Evolutionary conservation across 2,113 vertebrate species (phyloP).

Genomic region (Capreolus pygargus): DNA sequence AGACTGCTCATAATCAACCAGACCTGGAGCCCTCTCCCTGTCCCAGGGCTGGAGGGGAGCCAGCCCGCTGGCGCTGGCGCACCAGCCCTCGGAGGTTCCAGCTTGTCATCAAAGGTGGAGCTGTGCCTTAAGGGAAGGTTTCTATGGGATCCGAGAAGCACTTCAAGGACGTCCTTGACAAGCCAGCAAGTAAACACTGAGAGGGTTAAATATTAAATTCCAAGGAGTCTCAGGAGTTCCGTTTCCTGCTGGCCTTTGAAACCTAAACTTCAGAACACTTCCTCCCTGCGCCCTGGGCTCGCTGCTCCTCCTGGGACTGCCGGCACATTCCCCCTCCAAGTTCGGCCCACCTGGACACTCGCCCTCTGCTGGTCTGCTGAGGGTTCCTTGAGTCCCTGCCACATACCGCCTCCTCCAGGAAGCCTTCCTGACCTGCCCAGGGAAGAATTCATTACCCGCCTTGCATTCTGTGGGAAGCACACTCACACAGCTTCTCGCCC

Average conservation of each 20-base stretch:
- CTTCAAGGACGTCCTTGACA: background rate
- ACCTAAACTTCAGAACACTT: background rate
- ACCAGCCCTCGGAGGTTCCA: too few relatives aligned
- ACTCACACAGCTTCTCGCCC: background rate
- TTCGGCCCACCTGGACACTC: background rate
- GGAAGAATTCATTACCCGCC: background rate
- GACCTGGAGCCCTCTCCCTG: background rate
- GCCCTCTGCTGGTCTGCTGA: background rate
- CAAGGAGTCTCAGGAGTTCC: background rate
- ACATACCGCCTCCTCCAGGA: background rate
- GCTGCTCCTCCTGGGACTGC: rapidly evolving
- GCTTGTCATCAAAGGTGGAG: background rate
- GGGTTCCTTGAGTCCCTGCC: background rate
- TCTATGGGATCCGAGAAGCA: background rate
- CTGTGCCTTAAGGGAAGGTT: background rate
- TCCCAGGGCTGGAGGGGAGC: too few relatives aligned
- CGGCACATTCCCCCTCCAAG: background rate
- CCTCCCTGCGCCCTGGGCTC: background rate
- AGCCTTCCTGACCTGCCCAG: background rate
- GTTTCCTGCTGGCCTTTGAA: background rate
- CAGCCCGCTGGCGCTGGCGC: rapidly evolving
- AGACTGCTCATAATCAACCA: too few relatives aligned
- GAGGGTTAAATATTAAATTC: background rate
- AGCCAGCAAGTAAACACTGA: background rate
- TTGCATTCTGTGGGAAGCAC: background rate